Evolutionary conservation across 1,140 invertebrate species (phyloP).

Genomic region (Sitobion miscanthi): DNA sequence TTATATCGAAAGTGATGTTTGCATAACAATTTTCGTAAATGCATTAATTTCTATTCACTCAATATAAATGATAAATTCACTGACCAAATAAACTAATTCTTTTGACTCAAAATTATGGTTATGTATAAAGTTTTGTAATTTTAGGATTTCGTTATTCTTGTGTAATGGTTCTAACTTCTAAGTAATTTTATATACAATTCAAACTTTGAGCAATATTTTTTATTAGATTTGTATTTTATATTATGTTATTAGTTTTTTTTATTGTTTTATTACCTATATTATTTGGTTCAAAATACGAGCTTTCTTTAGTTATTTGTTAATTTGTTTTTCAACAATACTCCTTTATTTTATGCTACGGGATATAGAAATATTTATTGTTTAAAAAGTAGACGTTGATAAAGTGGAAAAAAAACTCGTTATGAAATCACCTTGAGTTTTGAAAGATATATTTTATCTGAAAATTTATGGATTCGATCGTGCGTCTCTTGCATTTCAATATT

Average conservation of each 20-base stretch:
- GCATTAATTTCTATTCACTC: neutral
- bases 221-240: neutral
- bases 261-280: neutral
- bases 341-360: neutral
- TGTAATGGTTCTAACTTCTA: neutral
- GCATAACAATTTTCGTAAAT: neutral
- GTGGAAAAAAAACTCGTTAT: neutral
- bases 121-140: neutral
- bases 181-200: neutral
- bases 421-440: conserved; percentile 6
- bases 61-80: too few relatives aligned
- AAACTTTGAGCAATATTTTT: neutral
- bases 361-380: neutral
- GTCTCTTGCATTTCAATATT: neutral
- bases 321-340: conserved; percentile 1
- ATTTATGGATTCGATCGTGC: conserved; percentile 1
- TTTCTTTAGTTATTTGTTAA: neutral
- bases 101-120: neutral
- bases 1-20: neutral
- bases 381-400: neutral
- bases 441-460: neutral
- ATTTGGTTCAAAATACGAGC: neutral
- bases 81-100: neutral
- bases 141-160: neutral
- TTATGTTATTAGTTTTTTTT: neutral